A percentile compares a stretch with the other conserved stretches of the same genome.
Evolutionary conservation across 2,888 invertebrate genomes (phyloP).

Genomic region (Sicus ferrugineus): DNA sequence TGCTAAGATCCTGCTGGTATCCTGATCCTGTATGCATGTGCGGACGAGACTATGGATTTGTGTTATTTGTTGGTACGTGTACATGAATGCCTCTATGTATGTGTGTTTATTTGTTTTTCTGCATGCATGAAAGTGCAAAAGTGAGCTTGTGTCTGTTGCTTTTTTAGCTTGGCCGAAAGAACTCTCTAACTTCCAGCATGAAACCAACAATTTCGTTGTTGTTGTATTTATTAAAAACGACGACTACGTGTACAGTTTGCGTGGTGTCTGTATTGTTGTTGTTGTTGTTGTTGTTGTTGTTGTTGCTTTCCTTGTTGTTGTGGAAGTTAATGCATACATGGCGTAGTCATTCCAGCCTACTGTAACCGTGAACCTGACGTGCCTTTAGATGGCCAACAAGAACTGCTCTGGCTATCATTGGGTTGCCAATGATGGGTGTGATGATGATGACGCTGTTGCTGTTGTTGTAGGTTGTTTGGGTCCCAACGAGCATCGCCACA

Average conservation of each 20-base stretch:
- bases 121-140: not conserved
- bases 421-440: not conserved
- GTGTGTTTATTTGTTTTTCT: not conserved
- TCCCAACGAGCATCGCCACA: too few species aligned
- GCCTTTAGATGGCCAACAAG: not conserved
- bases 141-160: not conserved
- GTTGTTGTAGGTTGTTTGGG: not conserved
- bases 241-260: too few species aligned
- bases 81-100: conserved; percentile 3
- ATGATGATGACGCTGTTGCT: not conserved
- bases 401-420: not conserved
- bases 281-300: too few species aligned
- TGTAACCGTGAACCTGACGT: not conserved
- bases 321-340: not conserved
- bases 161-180: not conserved
- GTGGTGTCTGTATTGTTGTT: too few species aligned
- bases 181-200: not conserved
- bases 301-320: not conserved
- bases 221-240: not conserved
- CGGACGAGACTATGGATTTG: not conserved
- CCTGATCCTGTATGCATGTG: not conserved
- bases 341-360: not conserved
- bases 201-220: not conserved
- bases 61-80: not conserved
- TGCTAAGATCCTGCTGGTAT: conserved; percentile 5